Evolutionary conservation across 2,797 vertebrate species (phyloP).

Genomic region (Antrozous pallidus): DNA sequence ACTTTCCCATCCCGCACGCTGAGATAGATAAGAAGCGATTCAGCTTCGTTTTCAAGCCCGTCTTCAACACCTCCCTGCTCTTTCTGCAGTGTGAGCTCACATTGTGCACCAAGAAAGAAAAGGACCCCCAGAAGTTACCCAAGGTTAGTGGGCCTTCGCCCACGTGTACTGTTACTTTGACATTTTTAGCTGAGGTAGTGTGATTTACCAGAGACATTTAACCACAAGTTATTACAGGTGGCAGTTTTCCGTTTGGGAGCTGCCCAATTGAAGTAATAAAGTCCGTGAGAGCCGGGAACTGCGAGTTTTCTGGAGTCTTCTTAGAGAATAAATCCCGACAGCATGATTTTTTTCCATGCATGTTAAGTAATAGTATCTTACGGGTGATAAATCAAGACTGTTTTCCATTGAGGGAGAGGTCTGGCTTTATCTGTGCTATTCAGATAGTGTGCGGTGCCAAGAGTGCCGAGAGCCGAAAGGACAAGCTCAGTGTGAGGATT

Average conservation of each 20-base stretch:
- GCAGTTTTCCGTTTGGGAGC: constrained; percentile 35
- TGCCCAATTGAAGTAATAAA: constrained; percentile 22
- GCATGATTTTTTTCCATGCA: constrained; percentile 46
- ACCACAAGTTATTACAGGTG: constrained; percentile 5
- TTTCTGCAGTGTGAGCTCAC: constrained; percentile 96
- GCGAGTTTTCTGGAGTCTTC: constrained; percentile 55
- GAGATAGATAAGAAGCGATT: constrained; percentile 89
- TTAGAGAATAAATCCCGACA: constrained; percentile 59
- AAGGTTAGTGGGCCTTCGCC: constrained; percentile 82
- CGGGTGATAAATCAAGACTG: constrained; percentile 60
- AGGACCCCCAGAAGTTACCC: constrained; percentile 80
- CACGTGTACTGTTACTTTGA: background rate
- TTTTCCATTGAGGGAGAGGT: constrained; percentile 60
- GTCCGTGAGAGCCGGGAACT: background rate
- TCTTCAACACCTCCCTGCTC: constrained; percentile 87
- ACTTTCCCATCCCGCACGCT: constrained; percentile 78
- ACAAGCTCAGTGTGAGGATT: constrained; percentile 55
- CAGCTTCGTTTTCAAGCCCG: constrained; percentile 91
- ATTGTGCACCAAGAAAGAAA: constrained; percentile 86
- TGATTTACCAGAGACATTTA: background rate
- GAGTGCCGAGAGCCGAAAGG: background rate
- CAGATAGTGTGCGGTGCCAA: constrained; percentile 32
- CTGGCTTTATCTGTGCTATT: constrained; percentile 63
- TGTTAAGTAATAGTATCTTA: constrained; percentile 51
- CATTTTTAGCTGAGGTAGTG: background rate